Evolutionary conservation across 1,140 invertebrate species (phyloP).

Genomic region (Mizuhopecten yessoensis): DNA sequence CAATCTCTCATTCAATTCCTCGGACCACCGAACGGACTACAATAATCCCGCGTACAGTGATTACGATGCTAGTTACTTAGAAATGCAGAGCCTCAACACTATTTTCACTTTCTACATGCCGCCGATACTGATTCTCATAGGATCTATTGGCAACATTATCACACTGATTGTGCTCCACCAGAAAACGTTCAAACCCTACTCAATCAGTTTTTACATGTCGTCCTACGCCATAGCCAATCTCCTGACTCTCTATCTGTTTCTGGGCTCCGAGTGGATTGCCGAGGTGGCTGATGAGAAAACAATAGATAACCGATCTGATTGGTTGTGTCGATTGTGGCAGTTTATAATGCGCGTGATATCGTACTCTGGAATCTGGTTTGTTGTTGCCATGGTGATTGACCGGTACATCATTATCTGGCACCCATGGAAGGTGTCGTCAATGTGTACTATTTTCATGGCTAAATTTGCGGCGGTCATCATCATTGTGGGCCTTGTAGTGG

Average conservation of each 20-base stretch:
- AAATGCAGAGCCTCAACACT: slow-evolving; percentile 13
- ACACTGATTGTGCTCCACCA: slow-evolving; percentile 75
- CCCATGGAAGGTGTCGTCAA: slow-evolving; percentile 64
- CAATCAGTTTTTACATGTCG: slow-evolving; percentile 79
- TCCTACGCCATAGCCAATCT: slow-evolving; percentile 77
- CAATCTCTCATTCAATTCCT: not conserved
- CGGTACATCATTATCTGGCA: slow-evolving; percentile 77
- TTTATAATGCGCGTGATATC: slow-evolving; percentile 76
- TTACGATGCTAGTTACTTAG: slow-evolving; percentile 17
- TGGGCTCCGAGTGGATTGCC: slow-evolving; percentile 73
- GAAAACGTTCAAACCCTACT: slow-evolving; percentile 72
- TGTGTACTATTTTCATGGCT: slow-evolving; percentile 78
- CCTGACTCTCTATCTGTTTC: slow-evolving; percentile 73
- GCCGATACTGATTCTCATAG: slow-evolving; percentile 77
- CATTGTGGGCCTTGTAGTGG: slow-evolving; percentile 75
- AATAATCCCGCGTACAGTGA: not conserved
- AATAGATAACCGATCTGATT: slow-evolving; percentile 67
- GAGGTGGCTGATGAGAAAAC: slow-evolving; percentile 66
- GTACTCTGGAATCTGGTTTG: slow-evolving; percentile 79
- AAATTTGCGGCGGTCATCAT: slow-evolving; percentile 75
- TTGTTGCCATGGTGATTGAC: slow-evolving; percentile 78
- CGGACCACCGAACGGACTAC: not conserved
- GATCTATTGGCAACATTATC: slow-evolving; percentile 77
- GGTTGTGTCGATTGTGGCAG: slow-evolving; percentile 79
- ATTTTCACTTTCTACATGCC: slow-evolving; percentile 65